Percentiles rank a stretch among this genome's conserved stretches.
Conservation (phyloP, 64 coral and sea anemone genomes). For the Platygyra sinensis region DNA sequence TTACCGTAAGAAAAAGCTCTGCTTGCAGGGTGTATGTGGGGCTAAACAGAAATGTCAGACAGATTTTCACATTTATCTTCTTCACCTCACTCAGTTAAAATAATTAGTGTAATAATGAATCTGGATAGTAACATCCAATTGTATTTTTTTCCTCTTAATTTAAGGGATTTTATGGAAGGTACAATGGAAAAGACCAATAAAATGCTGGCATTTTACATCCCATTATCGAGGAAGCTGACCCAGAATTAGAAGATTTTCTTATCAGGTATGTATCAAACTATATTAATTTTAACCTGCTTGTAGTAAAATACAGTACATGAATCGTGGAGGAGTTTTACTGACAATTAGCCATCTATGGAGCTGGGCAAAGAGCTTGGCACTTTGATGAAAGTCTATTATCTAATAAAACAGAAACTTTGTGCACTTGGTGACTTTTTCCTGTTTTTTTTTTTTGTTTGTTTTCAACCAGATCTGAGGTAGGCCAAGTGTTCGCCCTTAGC, state of each 20-base stretch:
- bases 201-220: slow-evolving; percentile 96
- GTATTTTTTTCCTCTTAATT: background rate
- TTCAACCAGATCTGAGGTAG: slow-evolving; percentile 86
- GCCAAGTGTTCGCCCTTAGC: slow-evolving; percentile 94
- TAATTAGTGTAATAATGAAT: too few relatives aligned
- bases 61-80: too few relatives aligned
- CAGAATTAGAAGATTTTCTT: slow-evolving; percentile 85
- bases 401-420: background rate
- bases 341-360: background rate
- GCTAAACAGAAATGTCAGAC: too few relatives aligned
- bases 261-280: slow-evolving; percentile 54
- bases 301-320: too few relatives aligned
- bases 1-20: too few relatives aligned
- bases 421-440: background rate
- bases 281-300: too few relatives aligned
- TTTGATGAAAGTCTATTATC: background rate
- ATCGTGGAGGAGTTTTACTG: too few relatives aligned
- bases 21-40: too few relatives aligned
- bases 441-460: background rate
- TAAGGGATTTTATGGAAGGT: slow-evolving; percentile 93
- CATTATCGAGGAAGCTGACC: slow-evolving; percentile 86
- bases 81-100: too few relatives aligned
- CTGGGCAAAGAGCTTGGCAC: background rate
- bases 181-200: slow-evolving; percentile 97
- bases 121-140: too few relatives aligned